These are phyloP conservation scores for Gephyroberyx darwinii DNA, from an alignment of 2,797 vertebrate genomes.

Conservation along the genomic window DNA sequence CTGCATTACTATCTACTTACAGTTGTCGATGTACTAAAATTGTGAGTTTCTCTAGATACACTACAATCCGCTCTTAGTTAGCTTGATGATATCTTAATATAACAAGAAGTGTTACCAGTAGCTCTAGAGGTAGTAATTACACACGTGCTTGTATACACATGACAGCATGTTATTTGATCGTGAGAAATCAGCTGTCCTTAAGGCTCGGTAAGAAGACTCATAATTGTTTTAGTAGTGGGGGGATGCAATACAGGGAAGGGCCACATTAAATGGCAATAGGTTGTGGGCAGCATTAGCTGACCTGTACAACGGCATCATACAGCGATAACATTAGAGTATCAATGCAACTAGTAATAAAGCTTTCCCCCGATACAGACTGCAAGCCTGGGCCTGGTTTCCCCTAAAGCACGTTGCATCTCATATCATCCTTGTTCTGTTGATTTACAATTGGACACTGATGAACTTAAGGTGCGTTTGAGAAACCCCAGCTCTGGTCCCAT, in stretches of 20 bases:
- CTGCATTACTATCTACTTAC: slow-evolving; percentile 37
- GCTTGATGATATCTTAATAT: slow-evolving; percentile 34
- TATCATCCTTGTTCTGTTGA: background rate
- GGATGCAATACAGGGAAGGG: slow-evolving; percentile 32
- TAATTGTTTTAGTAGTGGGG: background rate
- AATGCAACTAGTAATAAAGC: slow-evolving; percentile 59
- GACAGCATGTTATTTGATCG: slow-evolving; percentile 43
- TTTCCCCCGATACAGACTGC: slow-evolving; percentile 37
- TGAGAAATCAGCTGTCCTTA: slow-evolving; percentile 60
- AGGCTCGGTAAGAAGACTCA: slow-evolving; percentile 59
- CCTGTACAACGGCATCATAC: slow-evolving; percentile 45
- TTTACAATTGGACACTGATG: background rate
- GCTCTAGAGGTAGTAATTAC: slow-evolving; percentile 80
- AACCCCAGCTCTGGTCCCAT: background rate
- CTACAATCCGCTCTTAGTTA: slow-evolving; percentile 42
- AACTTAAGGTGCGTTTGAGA: background rate
- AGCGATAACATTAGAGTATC: slow-evolving; percentile 59
- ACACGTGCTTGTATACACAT: slow-evolving; percentile 64
- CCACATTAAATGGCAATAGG: slow-evolving; percentile 16
- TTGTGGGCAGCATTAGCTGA: slow-evolving; percentile 28
- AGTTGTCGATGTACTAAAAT: slow-evolving; percentile 32
- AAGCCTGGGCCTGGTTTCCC: slow-evolving; percentile 30
- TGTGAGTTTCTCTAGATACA: slow-evolving; percentile 43
- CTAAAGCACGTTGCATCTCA: background rate
- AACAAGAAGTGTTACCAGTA: slow-evolving; percentile 54